A percentile compares a stretch with the other conserved stretches of the same genome.
Evolutionary conservation across 2,113 vertebrate species (phyloP).

Genomic region (Eretmochelys imbricata): DNA sequence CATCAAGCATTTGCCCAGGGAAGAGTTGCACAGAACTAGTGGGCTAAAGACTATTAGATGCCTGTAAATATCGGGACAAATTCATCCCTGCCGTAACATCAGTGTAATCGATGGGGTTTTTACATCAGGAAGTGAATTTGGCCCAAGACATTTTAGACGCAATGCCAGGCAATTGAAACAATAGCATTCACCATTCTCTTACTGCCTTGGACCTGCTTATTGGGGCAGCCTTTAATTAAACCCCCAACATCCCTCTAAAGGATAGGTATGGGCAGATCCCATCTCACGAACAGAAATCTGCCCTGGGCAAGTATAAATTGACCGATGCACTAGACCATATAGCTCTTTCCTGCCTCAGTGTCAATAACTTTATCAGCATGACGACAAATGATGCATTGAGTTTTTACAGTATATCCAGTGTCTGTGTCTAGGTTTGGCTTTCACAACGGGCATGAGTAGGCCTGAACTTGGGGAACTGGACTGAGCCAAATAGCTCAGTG

Average conservation of each 20-base stretch:
- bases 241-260: neutral
- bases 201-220: neutral
- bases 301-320: neutral
- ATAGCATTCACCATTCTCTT: neutral
- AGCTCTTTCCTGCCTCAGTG: neutral
- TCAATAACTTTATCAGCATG: neutral
- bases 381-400: neutral
- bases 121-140: neutral
- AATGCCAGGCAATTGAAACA: neutral
- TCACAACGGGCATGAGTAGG: neutral
- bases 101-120: neutral
- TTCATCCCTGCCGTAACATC: neutral
- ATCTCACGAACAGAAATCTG: neutral
- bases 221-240: neutral
- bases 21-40: neutral
- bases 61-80: neutral
- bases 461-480: neutral
- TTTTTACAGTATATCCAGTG: neutral
- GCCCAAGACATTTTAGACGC: neutral
- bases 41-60: neutral
- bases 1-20: neutral
- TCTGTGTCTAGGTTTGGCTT: neutral
- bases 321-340: neutral
- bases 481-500: neutral
- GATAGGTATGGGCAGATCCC: neutral